Evolutionary conservation across 2,797 vertebrate genomes (phyloP).

Genomic region (Pygocentrus nattereri): DNA sequence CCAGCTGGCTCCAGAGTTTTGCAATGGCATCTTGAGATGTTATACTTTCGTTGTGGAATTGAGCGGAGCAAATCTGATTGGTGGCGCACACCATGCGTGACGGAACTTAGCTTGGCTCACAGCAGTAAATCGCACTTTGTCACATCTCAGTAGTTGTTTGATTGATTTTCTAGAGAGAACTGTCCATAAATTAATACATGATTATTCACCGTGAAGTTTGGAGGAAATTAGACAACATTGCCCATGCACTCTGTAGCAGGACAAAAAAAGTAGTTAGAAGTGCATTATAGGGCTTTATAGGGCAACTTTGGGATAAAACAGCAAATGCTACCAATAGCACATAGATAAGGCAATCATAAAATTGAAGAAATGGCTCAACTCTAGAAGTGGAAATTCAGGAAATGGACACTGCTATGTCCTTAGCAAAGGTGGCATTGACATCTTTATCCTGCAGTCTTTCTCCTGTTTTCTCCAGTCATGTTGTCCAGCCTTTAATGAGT

Average conservation of each 20-base stretch:
- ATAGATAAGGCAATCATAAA: neutral
- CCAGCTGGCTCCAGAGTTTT: neutral
- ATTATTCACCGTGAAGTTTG: neutral
- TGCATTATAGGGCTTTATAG: neutral
- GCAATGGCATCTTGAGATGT: neutral
- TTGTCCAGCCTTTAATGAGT: slow-evolving; percentile 10
- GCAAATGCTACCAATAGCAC: neutral
- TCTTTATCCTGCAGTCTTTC: neutral
- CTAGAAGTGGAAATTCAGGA: no score
- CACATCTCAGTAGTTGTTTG: slow-evolving; percentile 5
- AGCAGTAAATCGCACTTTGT: slow-evolving; percentile 2
- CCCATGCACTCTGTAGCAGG: neutral
- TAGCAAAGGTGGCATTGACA: neutral
- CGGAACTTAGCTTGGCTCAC: neutral
- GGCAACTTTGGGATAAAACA: neutral
- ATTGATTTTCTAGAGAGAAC: neutral
- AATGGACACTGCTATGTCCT: neutral
- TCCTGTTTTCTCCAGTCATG: neutral
- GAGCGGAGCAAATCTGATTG: neutral
- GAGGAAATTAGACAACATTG: neutral
- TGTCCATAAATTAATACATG: slow-evolving; percentile 1
- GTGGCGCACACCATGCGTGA: neutral
- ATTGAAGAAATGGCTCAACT: no score
- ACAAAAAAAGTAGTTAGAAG: neutral
- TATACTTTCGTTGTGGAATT: neutral